A percentile compares a stretch with the other conserved stretches of the same genome.
These are phyloP conservation scores for Vanacampus margaritifer DNA, from an alignment of 2,113 vertebrate genomes.

Conservation along the genomic window DNA sequence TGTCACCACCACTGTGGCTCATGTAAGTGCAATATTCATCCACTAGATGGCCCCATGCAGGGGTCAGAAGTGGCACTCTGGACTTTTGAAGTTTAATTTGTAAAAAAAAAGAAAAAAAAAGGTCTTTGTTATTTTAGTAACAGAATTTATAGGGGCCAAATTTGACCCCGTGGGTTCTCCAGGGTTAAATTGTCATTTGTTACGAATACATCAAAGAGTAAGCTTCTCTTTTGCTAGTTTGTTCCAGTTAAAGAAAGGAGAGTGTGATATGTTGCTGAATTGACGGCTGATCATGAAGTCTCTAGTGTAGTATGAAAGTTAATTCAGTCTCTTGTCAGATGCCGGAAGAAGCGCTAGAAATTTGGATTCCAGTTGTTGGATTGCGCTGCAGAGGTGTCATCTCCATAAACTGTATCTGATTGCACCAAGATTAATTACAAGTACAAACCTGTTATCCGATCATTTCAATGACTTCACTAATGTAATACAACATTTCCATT, in stretches of 20 bases:
- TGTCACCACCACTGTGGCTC: too few species aligned
- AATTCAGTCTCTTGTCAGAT: constrained; percentile 11
- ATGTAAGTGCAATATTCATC: too few species aligned
- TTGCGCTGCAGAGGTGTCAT: neutral
- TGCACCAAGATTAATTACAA: constrained; percentile 22
- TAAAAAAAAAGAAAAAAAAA: too few species aligned
- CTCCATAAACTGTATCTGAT: constrained; percentile 16
- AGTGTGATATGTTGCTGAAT: constrained; percentile 20
- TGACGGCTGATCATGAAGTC: constrained; percentile 22
- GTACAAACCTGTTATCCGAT: constrained; percentile 15
- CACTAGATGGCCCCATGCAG: too few species aligned
- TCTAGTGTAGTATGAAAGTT: constrained; percentile 5
- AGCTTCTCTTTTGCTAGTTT: neutral
- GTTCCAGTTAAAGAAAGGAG: constrained; percentile 1
- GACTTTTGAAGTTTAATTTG: too few species aligned
- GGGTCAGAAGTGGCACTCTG: too few species aligned
- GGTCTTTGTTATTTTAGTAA: too few species aligned
- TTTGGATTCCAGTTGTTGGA: neutral
- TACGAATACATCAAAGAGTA: neutral
- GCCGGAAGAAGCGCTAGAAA: constrained; percentile 3
- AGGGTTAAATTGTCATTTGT: neutral
- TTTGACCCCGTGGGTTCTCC: too few species aligned
- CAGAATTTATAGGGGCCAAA: too few species aligned
- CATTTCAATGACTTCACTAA: constrained; percentile 28
- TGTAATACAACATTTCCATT: constrained; percentile 17